These are phyloP conservation scores for Bombus impatiens DNA, from an alignment of 1,140 invertebrate genomes.

Conservation along the genomic window DNA sequence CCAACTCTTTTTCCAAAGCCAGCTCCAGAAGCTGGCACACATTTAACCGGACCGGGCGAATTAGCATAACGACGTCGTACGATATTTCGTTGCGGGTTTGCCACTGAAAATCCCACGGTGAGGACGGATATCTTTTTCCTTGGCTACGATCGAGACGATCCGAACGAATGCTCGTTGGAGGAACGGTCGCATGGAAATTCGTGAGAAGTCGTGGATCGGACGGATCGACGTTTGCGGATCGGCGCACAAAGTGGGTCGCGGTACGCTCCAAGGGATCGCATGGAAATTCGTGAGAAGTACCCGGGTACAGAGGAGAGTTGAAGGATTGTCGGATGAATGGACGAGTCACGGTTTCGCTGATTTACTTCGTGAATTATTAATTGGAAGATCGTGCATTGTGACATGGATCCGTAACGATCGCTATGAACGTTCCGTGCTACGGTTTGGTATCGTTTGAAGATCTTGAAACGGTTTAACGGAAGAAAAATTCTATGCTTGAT, in stretches of 20 bases:
- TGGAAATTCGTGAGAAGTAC: conserved; percentile 52
- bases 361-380: conserved; percentile 35
- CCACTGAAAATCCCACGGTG: conserved; percentile 60
- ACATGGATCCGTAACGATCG: not conserved
- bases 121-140: conserved; percentile 13
- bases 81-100: conserved; percentile 33
- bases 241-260: not conserved
- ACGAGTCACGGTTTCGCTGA: conserved; percentile 23
- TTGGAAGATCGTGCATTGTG: conserved; percentile 1
- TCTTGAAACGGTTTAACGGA: not conserved
- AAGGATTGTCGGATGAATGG: conserved; percentile 1
- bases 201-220: conserved; percentile 13
- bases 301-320: not conserved
- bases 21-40: conserved; percentile 31
- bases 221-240: not conserved
- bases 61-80: conserved; percentile 60
- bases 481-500: not conserved
- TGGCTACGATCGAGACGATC: conserved; percentile 15
- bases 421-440: not conserved
- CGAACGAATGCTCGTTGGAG: not conserved
- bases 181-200: conserved; percentile 36
- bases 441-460: not conserved
- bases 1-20: not conserved
- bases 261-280: not conserved
- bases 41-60: conserved; percentile 58